Percentiles rank a stretch among this genome's conserved stretches.
Conservation (phyloP, 2,888 invertebrate species). For the Chouioia cunea region DNA sequence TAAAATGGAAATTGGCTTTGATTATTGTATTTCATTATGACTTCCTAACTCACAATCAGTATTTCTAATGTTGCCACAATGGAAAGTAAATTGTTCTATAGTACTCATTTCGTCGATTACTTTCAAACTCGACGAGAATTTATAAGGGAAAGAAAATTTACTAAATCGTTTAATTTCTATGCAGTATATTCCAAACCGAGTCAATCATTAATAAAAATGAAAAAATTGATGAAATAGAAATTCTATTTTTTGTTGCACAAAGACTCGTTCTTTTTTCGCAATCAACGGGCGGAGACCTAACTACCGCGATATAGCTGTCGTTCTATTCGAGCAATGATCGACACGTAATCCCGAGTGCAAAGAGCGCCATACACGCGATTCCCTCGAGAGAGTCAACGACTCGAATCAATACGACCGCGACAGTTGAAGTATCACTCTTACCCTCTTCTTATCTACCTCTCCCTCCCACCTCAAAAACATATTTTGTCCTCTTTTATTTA, state of each 20-base stretch:
- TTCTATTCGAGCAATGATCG: conserved; percentile 21
- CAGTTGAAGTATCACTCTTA: conserved; percentile 19
- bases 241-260: background rate
- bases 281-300: conserved; percentile 12
- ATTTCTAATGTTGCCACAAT: too few relatives aligned
- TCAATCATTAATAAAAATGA: background rate
- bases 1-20: too few relatives aligned
- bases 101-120: too few relatives aligned
- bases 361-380: conserved; percentile 11
- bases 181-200: too few relatives aligned
- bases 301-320: conserved; percentile 9
- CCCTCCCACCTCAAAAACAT: conserved; percentile 7
- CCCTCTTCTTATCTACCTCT: background rate
- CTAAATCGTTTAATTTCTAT: too few relatives aligned
- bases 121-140: too few relatives aligned
- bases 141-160: too few relatives aligned
- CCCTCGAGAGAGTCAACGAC: conserved; percentile 15
- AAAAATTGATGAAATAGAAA: background rate
- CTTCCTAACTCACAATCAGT: too few relatives aligned
- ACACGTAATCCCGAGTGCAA: conserved; percentile 18
- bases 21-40: too few relatives aligned
- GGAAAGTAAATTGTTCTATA: too few relatives aligned
- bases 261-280: conserved; percentile 16
- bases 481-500: conserved; percentile 1
- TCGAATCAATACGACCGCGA: conserved; percentile 19